phyloP scores from a whole-genome alignment of 2,113 vertebrate genomes.

The Catharus bicknelli region DNA sequence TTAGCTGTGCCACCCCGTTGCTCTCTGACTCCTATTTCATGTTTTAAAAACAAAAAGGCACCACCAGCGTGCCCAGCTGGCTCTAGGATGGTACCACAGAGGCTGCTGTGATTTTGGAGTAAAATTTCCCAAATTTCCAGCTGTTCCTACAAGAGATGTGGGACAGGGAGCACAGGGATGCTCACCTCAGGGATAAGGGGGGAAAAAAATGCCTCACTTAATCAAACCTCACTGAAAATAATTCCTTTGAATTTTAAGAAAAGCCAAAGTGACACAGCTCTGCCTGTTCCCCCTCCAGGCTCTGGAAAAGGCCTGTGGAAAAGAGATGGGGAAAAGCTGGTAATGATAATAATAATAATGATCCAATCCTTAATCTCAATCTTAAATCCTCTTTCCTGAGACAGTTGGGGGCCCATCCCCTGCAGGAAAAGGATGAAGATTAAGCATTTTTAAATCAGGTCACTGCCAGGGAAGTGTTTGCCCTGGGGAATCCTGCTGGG shows the following conservation, averaged over 20 bases:
- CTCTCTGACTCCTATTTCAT: neutral
- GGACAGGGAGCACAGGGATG: neutral
- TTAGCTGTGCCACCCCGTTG: neutral
- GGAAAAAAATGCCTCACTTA: neutral
- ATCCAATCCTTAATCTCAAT: neutral
- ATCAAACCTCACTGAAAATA: neutral
- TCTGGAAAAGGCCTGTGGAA: neutral
- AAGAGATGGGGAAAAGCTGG: neutral
- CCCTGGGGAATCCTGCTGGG: neutral
- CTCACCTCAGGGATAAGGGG: rapidly evolving
- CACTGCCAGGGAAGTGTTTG: neutral
- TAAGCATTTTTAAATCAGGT: slow-evolving; percentile 12
- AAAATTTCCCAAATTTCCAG: neutral
- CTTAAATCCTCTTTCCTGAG: slow-evolving; percentile 12
- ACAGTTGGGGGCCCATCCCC: neutral
- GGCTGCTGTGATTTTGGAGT: neutral
- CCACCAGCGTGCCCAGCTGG: neutral
- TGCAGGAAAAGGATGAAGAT: neutral
- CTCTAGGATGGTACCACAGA: neutral
- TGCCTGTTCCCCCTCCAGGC: rapidly evolving
- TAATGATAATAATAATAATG: neutral
- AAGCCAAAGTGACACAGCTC: neutral
- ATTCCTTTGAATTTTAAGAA: neutral
- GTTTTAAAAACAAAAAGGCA: neutral
- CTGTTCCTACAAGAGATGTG: neutral